These are phyloP conservation scores for Parauchenoglanis ngamensis DNA, from an alignment of 2,797 vertebrate species.

Conservation along the genomic window DNA sequence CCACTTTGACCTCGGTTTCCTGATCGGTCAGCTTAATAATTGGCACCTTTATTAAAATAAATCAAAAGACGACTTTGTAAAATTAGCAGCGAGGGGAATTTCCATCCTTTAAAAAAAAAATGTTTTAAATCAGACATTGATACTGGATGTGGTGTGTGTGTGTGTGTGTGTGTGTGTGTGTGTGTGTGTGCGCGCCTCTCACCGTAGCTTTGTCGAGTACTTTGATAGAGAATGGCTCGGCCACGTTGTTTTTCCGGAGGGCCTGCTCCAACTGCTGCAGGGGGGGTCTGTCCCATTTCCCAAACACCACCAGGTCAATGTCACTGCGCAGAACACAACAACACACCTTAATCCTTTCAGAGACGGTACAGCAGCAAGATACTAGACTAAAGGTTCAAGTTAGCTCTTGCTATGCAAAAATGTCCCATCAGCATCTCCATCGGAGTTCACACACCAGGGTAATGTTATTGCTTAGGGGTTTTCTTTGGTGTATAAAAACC, in stretches of 20 bases:
- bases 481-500: not conserved
- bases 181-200: conserved; percentile 13
- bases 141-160: not conserved
- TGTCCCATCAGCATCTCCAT: not conserved
- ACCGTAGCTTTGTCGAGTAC: conserved; percentile 98
- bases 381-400: not conserved
- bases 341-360: conserved; percentile 7
- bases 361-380: not conserved
- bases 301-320: conserved; percentile 97
- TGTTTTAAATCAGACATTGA: not conserved
- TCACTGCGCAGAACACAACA: conserved; percentile 75
- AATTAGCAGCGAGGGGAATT: not conserved
- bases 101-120: not conserved
- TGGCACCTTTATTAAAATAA: conserved; percentile 80
- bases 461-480: not conserved
- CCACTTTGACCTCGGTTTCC: conserved; percentile 97
- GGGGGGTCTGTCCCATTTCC: conserved; percentile 94
- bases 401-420: not conserved
- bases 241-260: conserved; percentile 90
- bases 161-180: not conserved
- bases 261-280: conserved; percentile 93
- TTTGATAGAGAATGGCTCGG: conserved; percentile 94
- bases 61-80: not conserved
- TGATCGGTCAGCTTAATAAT: conserved; percentile 98
- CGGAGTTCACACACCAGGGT: not conserved